These are phyloP conservation scores for Catostomus latipinnis DNA, from an alignment of 2,797 vertebrate genomes.

Conservation along the genomic window DNA sequence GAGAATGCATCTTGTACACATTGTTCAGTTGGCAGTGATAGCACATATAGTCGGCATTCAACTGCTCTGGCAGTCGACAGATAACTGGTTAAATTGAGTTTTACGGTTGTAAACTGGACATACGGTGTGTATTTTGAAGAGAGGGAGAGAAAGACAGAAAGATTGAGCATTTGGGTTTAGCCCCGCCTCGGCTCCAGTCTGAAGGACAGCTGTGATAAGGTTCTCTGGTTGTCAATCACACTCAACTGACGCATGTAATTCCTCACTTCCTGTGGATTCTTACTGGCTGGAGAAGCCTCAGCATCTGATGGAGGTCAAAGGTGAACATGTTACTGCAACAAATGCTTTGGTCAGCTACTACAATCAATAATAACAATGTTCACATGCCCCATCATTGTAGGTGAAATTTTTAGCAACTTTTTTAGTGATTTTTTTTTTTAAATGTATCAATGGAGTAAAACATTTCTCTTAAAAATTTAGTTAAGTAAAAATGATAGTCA, in stretches of 20 bases:
- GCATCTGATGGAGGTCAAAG: conserved; percentile 78
- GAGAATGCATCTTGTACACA: conserved; percentile 25
- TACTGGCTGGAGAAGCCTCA: conserved; percentile 91
- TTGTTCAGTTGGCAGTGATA: conserved; percentile 45
- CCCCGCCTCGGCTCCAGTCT: conserved; percentile 92
- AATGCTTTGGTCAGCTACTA: not conserved
- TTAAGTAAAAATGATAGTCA: no score
- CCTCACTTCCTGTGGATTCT: conserved; percentile 95
- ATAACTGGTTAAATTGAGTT: conserved; percentile 13
- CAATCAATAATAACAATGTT: no score
- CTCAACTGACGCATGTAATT: conserved; percentile 94
- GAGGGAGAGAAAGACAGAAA: not conserved
- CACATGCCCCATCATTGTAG: no score
- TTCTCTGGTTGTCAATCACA: conserved; percentile 99
- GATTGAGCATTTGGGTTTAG: conserved; percentile 68
- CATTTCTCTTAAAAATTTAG: no score
- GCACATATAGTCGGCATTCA: conserved; percentile 41
- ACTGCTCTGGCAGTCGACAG: conserved; percentile 33
- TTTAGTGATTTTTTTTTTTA: no score
- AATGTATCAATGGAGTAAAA: no score
- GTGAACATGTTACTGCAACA: not conserved
- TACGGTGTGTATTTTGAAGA: conserved; percentile 9
- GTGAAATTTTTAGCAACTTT: no score
- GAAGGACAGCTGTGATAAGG: conserved; percentile 96
- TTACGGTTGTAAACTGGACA: conserved; percentile 37